Conservation (phyloP, 1,140 invertebrate genomes). For the Dufourea novaeangliae region DNA sequence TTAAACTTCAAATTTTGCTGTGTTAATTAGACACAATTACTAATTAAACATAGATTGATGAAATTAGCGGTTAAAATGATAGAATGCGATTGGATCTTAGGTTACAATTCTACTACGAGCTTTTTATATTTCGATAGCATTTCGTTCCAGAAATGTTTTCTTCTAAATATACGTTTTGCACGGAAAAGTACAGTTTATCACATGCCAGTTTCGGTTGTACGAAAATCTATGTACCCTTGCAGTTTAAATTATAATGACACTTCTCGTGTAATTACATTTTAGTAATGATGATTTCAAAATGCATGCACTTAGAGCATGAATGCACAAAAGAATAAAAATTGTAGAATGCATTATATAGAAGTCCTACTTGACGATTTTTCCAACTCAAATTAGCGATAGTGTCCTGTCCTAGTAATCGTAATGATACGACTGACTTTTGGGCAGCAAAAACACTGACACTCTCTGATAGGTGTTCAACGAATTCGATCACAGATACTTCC, state of each 20-base stretch:
- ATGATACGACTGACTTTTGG: constrained; percentile 14
- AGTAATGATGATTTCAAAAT: not conserved
- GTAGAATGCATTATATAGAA: not conserved
- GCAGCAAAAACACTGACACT: constrained; percentile 6
- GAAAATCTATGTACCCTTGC: not conserved
- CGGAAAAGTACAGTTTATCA: constrained; percentile 1
- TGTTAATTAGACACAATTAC: not conserved
- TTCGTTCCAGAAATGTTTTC: not conserved
- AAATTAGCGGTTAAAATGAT: not conserved
- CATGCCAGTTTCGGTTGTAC: not conserved
- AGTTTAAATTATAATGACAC: not conserved
- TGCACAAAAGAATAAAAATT: not conserved
- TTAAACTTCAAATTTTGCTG: not conserved
- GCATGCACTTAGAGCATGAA: constrained; percentile 21
- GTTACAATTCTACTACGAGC: not conserved
- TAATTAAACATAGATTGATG: not conserved
- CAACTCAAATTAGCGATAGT: constrained; percentile 5
- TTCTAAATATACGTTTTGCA: not conserved
- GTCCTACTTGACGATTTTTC: not conserved
- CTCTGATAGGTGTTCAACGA: not conserved
- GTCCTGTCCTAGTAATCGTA: constrained; percentile 1
- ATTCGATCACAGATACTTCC: not conserved
- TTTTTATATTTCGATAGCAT: constrained; percentile 41
- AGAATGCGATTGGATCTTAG: not conserved
- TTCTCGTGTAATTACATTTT: not conserved